Evolutionary conservation across 37 sponge, comb jelly and placozoan species (phyloP).

Genomic region (Bolinopsis microptera): DNA sequence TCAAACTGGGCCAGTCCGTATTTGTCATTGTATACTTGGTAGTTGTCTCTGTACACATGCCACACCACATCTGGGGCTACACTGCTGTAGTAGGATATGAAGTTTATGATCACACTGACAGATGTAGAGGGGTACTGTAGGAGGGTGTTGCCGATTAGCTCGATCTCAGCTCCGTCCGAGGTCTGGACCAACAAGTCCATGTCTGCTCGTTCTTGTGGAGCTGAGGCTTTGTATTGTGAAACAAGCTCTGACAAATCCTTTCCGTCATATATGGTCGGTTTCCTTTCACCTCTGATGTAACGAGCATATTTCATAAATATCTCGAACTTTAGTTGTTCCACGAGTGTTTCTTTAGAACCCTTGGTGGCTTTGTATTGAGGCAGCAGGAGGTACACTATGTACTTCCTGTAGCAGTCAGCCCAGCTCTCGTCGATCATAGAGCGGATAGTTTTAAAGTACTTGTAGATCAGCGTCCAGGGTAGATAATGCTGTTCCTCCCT

Average conservation of each 20-base stretch:
- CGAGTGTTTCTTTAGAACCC: not conserved
- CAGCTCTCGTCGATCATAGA: not conserved
- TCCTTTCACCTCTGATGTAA: not conserved
- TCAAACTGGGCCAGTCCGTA: constrained; percentile 22
- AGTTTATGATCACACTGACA: not conserved
- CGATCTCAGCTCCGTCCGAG: not conserved
- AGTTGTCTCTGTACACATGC: constrained; percentile 8
- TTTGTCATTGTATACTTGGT: not conserved
- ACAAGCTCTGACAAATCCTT: not conserved
- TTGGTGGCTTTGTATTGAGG: not conserved
- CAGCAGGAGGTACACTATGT: not conserved
- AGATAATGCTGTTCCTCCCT: not conserved
- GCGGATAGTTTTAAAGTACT: not conserved
- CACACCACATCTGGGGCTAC: not conserved
- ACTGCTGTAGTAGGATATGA: not conserved
- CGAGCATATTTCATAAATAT: not conserved
- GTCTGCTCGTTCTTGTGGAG: not conserved
- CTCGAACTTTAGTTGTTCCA: not conserved
- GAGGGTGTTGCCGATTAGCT: not conserved
- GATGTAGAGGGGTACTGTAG: not conserved
- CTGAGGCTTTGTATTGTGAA: not conserved
- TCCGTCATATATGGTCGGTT: not conserved
- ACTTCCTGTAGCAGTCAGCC: not conserved
- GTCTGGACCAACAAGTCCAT: not conserved
- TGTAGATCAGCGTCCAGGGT: not conserved